These are phyloP conservation scores for Ceratotherium simum DNA, from an alignment of 2,113 vertebrate genomes.

Conservation along the genomic window DNA sequence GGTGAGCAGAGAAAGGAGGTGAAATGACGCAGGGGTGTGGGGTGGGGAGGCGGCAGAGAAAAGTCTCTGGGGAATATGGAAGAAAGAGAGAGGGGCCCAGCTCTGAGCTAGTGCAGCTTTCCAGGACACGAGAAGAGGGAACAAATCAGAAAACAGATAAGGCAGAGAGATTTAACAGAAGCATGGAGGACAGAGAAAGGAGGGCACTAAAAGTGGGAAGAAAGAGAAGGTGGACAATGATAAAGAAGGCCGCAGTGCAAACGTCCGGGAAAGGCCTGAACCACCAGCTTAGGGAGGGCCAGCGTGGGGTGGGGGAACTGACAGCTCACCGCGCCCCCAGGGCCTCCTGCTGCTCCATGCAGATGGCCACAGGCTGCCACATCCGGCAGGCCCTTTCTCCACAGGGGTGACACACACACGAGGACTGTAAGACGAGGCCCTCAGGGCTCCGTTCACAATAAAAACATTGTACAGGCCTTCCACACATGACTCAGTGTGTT, in stretches of 20 bases:
- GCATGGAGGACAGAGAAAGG: neutral
- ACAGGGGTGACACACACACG: neutral
- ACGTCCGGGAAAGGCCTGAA: neutral
- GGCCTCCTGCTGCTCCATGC: neutral
- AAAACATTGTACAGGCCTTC: constrained; percentile 64
- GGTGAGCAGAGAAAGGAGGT: neutral
- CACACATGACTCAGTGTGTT: constrained; percentile 74
- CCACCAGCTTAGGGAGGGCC: neutral
- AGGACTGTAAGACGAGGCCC: constrained; percentile 57
- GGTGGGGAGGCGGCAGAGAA: neutral
- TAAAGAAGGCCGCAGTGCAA: neutral
- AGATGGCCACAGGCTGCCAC: neutral
- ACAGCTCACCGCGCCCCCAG: neutral
- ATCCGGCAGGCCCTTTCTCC: neutral
- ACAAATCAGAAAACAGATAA: neutral
- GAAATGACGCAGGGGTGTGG: neutral
- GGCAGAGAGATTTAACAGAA: neutral
- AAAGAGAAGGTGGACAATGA: neutral
- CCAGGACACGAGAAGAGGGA: neutral
- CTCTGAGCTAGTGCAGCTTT: neutral
- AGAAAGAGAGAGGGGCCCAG: neutral
- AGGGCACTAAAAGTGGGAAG: neutral
- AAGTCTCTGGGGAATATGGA: neutral
- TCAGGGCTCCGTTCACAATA: constrained; percentile 65
- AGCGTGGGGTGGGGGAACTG: neutral